Evolutionary conservation across 2,113 vertebrate species (phyloP).

Genomic region (Corydoras sp.): DNA sequence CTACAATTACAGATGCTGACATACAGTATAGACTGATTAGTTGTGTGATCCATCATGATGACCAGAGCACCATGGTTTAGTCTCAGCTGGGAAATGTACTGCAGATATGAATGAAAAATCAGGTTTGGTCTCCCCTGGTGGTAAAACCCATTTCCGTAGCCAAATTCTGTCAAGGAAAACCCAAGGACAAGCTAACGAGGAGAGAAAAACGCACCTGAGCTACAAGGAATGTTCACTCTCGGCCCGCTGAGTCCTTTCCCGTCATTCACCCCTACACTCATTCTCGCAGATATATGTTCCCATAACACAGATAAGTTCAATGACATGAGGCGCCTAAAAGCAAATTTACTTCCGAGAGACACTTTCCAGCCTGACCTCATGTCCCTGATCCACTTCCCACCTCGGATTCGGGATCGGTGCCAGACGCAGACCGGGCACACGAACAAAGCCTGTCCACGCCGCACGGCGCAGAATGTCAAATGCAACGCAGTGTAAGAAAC

Average conservation of each 20-base stretch:
- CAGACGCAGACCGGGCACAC: conserved; percentile 38
- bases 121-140: conserved; percentile 9
- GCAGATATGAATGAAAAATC: conserved; percentile 26
- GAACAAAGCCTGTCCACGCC: conserved; percentile 28
- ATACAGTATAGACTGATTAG: no score
- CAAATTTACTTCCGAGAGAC: conserved; percentile 12
- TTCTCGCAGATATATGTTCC: background rate
- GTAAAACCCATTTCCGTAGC: conserved; percentile 1
- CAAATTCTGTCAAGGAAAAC: conserved; percentile 12
- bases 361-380: conserved; percentile 36
- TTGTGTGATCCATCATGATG: no score
- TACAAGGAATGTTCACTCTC: background rate
- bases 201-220: background rate
- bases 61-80: no score
- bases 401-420: conserved; percentile 40
- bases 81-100: conserved; percentile 25
- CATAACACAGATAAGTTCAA: conserved; percentile 10
- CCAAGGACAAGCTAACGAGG: conserved; percentile 12
- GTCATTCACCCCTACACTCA: background rate
- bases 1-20: no score
- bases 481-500: background rate
- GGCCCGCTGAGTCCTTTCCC: background rate
- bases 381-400: conserved; percentile 58
- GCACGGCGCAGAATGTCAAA: conserved; percentile 19
- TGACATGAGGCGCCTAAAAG: conserved; percentile 26